phyloP scores from a whole-genome alignment of 2,888 invertebrate genomes.

The Rhogogaster chlorosoma region DNA sequence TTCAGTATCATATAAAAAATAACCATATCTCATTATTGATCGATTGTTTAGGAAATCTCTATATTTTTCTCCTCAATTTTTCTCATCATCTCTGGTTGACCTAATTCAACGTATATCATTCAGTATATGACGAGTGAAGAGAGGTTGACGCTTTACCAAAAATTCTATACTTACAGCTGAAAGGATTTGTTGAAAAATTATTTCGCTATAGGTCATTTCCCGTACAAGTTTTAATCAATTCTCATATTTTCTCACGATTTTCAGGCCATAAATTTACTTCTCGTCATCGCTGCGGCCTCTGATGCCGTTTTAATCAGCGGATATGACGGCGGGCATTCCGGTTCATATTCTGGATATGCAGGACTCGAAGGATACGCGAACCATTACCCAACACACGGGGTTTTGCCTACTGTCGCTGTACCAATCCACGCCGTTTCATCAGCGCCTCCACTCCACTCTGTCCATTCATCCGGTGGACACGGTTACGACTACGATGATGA shows the following conservation, averaged over 20 bases:
- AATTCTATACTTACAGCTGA: not conserved
- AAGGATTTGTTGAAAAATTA: not conserved
- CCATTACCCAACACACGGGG: conserved; percentile 68
- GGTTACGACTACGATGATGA: conserved; percentile 65
- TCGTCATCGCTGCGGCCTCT: conserved; percentile 54
- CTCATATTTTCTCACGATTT: not conserved
- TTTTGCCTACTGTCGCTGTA: conserved; percentile 73
- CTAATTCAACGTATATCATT: not conserved
- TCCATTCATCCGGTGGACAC: conserved; percentile 53
- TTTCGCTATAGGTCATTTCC: not conserved
- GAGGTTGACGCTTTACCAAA: not conserved
- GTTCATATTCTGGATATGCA: conserved; percentile 70
- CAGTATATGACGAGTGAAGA: not conserved
- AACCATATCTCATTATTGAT: too few species aligned
- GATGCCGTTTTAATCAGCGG: conserved; percentile 71
- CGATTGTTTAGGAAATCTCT: too few species aligned
- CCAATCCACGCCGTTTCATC: conserved; percentile 75
- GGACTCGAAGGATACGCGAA: conserved; percentile 68
- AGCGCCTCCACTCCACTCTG: conserved; percentile 68
- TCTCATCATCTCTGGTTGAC: not conserved
- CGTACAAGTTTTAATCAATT: not conserved
- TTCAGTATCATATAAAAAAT: too few species aligned
- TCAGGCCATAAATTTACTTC: conserved; percentile 25
- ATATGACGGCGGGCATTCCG: conserved; percentile 69
- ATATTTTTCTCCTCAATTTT: not conserved